Conservation (phyloP, 2,113 vertebrate genomes). For the Sceloporus undulatus region DNA sequence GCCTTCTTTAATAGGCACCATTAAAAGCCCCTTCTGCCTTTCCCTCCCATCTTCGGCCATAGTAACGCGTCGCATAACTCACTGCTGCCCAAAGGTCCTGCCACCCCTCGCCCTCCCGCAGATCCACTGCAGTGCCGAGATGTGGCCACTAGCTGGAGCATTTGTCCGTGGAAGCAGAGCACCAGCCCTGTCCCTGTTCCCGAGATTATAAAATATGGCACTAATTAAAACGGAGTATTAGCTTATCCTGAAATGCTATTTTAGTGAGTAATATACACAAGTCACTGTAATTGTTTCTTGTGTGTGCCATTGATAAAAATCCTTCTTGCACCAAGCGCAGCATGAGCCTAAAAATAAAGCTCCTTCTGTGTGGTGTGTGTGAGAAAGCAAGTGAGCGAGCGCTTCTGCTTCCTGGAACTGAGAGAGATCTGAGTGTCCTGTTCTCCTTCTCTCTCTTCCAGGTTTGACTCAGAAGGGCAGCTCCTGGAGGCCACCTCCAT, state of each 20-base stretch:
- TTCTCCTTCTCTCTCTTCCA: conserved; percentile 65
- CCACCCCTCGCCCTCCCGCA: neutral
- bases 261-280: conserved; percentile 60
- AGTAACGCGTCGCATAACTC: conserved; percentile 68
- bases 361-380: too few species aligned
- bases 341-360: conserved; percentile 31
- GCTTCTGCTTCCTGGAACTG: conserved; percentile 25
- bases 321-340: conserved; percentile 25
- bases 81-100: too few species aligned
- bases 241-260: conserved; percentile 67
- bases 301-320: conserved; percentile 51
- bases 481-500: conserved; percentile 88
- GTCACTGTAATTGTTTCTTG: conserved; percentile 64
- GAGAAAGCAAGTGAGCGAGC: too few species aligned
- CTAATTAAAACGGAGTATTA: conserved; percentile 64
- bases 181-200: conserved; percentile 62
- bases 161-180: conserved; percentile 65
- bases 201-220: conserved; percentile 54
- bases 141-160: conserved; percentile 75
- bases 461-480: conserved; percentile 96
- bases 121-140: conserved; percentile 55
- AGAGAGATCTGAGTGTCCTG: neutral
- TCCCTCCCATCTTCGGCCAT: conserved; percentile 58
- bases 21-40: conserved; percentile 56
- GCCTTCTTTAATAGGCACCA: conserved; percentile 60